Conservation (phyloP, 2,797 vertebrate genomes). For the Pangasius sanitwongsei region DNA sequence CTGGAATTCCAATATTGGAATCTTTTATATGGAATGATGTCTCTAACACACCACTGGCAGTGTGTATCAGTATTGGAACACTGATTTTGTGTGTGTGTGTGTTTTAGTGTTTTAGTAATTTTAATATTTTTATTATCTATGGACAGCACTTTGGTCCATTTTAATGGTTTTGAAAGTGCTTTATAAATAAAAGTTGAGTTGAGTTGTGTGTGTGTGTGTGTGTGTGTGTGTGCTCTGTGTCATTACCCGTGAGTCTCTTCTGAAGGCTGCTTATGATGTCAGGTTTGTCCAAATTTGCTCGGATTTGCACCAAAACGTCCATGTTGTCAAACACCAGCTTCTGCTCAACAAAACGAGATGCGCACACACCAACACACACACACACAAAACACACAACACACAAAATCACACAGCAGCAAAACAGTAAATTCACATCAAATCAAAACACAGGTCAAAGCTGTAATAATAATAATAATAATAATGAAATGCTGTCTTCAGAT, state of each 20-base stretch:
- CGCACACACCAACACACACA: background rate
- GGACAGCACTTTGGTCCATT: too few relatives aligned
- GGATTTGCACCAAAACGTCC: conserved; percentile 91
- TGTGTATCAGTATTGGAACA: background rate
- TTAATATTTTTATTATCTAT: too few relatives aligned
- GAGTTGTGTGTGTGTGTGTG: background rate
- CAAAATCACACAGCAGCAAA: background rate
- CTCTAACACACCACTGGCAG: background rate
- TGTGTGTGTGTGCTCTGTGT: background rate
- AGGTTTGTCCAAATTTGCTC: conserved; percentile 81
- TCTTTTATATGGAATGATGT: too few relatives aligned
- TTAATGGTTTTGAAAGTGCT: too few relatives aligned
- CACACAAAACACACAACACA: background rate
- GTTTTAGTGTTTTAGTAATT: too few relatives aligned
- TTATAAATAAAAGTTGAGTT: too few relatives aligned
- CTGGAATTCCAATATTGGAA: too few relatives aligned
- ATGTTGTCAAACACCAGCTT: conserved; percentile 94
- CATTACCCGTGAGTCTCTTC: conserved; percentile 80
- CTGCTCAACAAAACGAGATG: conserved; percentile 64
- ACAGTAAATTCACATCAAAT: background rate
- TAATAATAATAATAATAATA: background rate
- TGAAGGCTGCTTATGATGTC: conserved; percentile 81
- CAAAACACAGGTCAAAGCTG: background rate
- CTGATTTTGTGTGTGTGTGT: too few relatives aligned
- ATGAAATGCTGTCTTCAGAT: background rate